Conservation (phyloP, 2,113 vertebrate species). For the Grantiella picta region DNA sequence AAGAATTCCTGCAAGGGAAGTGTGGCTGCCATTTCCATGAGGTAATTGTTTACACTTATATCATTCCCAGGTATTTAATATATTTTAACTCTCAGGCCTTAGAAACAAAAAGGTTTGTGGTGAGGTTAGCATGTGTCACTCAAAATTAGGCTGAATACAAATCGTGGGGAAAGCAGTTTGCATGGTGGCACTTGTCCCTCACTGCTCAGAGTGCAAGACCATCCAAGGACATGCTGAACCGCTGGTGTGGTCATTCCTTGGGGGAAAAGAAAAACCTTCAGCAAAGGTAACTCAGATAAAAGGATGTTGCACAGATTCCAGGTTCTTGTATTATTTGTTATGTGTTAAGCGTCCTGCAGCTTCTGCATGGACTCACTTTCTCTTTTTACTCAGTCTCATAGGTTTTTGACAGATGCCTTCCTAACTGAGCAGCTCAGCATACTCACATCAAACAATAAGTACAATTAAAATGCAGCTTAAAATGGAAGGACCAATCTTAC, state of each 20-base stretch:
- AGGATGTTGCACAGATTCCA: background rate
- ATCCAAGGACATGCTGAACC: background rate
- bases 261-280: background rate
- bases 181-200: fast-evolving
- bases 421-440: background rate
- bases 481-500: background rate
- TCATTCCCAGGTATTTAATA: background rate
- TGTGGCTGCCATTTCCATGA: conserved; percentile 96
- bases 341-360: background rate
- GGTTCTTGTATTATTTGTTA: background rate
- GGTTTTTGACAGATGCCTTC: background rate
- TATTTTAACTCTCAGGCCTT: background rate
- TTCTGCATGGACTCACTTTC: background rate
- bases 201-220: fast-evolving
- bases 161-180: fast-evolving
- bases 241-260: background rate
- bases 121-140: background rate
- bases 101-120: background rate
- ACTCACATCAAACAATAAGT: background rate
- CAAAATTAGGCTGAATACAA: background rate
- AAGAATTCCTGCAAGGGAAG: conserved; percentile 91
- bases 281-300: background rate
- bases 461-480: background rate
- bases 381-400: background rate
- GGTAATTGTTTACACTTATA: conserved; percentile 67